A percentile compares a stretch with the other conserved stretches of the same genome.
Evolutionary conservation across 2,888 invertebrate genomes (phyloP).

Genomic region (Coenonympha arcania): DNA sequence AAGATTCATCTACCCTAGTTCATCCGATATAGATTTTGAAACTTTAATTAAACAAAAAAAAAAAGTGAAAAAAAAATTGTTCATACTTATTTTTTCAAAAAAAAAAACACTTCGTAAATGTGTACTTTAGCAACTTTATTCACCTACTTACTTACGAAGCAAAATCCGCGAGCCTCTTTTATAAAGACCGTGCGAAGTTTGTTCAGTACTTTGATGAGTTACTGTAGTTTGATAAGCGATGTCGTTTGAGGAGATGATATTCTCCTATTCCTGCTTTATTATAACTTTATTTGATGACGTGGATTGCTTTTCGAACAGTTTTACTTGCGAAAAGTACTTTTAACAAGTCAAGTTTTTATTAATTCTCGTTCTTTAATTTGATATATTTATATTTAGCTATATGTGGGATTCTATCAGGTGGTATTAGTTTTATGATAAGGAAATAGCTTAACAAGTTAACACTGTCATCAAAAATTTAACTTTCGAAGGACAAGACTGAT

Average conservation of each 20-base stretch:
- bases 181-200: not conserved
- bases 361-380: too few species aligned
- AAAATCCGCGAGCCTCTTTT: constrained; percentile 1
- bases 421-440: too few species aligned
- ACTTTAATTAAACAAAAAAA: too few species aligned
- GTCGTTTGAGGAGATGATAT: not conserved
- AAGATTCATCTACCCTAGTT: too few species aligned
- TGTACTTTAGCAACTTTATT: not conserved
- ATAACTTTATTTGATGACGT: not conserved
- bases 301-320: not conserved
- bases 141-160: not conserved
- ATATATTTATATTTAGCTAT: too few species aligned
- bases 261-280: not conserved
- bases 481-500: too few species aligned
- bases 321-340: not conserved
- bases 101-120: not conserved
- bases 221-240: constrained; percentile 3
- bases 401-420: too few species aligned
- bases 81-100: too few species aligned
- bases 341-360: not conserved
- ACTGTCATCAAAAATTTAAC: too few species aligned
- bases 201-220: constrained; percentile 5
- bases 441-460: too few species aligned
- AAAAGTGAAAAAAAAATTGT: too few species aligned
- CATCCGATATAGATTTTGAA: too few species aligned